phyloP scores from a whole-genome alignment of 2,888 invertebrate genomes.

The Temnothorax ravouxi region DNA sequence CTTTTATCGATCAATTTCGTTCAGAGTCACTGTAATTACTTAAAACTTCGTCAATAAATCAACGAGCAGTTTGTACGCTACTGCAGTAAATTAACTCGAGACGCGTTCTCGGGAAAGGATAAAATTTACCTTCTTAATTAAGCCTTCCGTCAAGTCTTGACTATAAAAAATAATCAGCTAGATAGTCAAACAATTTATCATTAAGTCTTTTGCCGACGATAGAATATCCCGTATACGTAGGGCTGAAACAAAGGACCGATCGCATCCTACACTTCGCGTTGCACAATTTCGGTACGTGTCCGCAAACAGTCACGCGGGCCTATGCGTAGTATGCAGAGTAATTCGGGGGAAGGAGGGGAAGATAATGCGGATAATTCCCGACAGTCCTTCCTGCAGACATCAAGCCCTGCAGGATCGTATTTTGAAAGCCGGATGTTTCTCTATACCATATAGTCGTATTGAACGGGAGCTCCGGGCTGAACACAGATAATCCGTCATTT shows the following conservation, averaged over 20 bases:
- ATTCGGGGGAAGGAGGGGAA: background rate
- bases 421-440: slow-evolving; percentile 47
- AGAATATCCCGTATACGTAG: too few species aligned
- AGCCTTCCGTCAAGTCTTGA: background rate
- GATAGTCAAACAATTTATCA: slow-evolving; percentile 18
- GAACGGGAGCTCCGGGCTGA: slow-evolving; percentile 17
- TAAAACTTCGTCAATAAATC: slow-evolving; percentile 31
- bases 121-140: slow-evolving; percentile 23
- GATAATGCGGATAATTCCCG: slow-evolving; percentile 44
- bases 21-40: slow-evolving; percentile 9
- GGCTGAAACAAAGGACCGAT: background rate
- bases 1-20: background rate
- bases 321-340: background rate
- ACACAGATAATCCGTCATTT: slow-evolving; percentile 33
- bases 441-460: background rate
- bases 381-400: slow-evolving; percentile 32
- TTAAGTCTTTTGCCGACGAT: background rate
- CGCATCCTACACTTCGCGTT: background rate
- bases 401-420: slow-evolving; percentile 17
- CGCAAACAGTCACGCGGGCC: background rate
- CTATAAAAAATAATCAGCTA: background rate
- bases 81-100: background rate
- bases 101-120: background rate
- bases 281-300: slow-evolving; percentile 17
- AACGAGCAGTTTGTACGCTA: background rate